These are phyloP conservation scores for Callocephalon fimbriatum DNA, from an alignment of 2,113 vertebrate species.

Conservation along the genomic window DNA sequence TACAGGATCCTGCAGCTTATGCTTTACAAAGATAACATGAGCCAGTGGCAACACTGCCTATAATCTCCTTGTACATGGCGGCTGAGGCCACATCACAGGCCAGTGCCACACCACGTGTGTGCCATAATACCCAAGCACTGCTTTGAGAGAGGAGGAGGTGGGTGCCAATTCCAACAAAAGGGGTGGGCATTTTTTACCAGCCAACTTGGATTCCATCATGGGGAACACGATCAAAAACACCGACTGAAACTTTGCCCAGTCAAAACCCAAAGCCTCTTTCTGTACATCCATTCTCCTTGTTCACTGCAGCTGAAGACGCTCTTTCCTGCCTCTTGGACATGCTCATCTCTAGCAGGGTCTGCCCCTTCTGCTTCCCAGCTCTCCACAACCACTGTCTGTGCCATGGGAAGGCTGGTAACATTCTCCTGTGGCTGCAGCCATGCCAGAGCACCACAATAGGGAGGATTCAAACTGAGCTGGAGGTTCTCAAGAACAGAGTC, in stretches of 20 bases:
- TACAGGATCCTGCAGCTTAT: too few species aligned
- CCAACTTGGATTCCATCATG: not conserved
- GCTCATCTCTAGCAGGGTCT: not conserved
- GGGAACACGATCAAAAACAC: fast-evolving
- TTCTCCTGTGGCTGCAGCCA: not conserved
- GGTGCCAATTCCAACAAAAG: not conserved
- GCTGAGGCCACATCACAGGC: fast-evolving
- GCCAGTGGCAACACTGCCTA: too few species aligned
- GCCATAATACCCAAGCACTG: not conserved
- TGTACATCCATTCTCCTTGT: not conserved
- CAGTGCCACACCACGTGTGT: not conserved
- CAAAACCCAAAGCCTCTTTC: not conserved
- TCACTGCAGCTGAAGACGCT: not conserved
- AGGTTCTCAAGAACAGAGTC: not conserved
- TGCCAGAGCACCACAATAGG: fast-evolving
- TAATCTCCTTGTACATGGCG: too few species aligned
- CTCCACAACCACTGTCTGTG: not conserved
- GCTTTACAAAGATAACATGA: too few species aligned
- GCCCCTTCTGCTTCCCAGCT: not conserved
- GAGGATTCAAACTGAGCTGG: not conserved
- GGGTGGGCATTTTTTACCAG: not conserved
- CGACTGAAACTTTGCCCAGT: not conserved
- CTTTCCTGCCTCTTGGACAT: not conserved
- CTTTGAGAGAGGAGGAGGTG: not conserved
- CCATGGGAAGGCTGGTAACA: fast-evolving